Evolutionary conservation across 2,888 invertebrate genomes (phyloP), one percentile per base, ranked within the genome.

Genomic region (Drosophila aldrichi): DNA sequence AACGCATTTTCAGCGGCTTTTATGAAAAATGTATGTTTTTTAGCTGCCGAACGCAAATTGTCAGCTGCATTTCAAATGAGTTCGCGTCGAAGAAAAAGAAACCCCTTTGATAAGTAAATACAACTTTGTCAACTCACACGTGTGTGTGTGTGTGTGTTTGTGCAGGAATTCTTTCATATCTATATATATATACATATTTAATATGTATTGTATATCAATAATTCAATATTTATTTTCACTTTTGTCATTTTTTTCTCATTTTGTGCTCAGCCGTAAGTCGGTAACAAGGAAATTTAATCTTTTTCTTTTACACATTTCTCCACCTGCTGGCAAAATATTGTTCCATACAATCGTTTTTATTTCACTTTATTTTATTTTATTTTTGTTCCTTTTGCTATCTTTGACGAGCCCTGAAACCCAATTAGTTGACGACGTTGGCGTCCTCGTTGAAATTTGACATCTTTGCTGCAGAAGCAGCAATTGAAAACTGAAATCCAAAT

Each of bases 231-330:
- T 87, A 76, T 81, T 86, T 82, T 82, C 81, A 74, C 67, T 81
- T 79, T 78, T 62, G 54, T 68, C 65, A 60, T 66, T 66, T 72
- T 74, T 74, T 70, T 75, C 60, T 69, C 70, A 82, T 82, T 72
- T 74, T 80, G 43, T 57, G 59, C 77, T 72, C 69, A 73, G 67
- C 64, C 65, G 60, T 77, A 77, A 82, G 64, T 61, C 73, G 60
- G 60, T 76, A 88, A 88, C 88, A 80, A 88, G 81, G 86, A 84
- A 88, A 86, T 86, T 83, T 86, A 88, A 86, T 86, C 84, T 86
- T 88, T 88, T 85, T 82, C 41, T 70, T 52, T 65, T 61, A 38
- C 62, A 40, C 67, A 71, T 67, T 71, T 58, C 79, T 67, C 70
- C 70, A 72, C 69, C 77, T 79, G 66, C 72, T 64, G 82, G 57